Base-by-base conservation (phyloP, 2,888 invertebrate genomes). In the Carabus problematicus region DNA sequence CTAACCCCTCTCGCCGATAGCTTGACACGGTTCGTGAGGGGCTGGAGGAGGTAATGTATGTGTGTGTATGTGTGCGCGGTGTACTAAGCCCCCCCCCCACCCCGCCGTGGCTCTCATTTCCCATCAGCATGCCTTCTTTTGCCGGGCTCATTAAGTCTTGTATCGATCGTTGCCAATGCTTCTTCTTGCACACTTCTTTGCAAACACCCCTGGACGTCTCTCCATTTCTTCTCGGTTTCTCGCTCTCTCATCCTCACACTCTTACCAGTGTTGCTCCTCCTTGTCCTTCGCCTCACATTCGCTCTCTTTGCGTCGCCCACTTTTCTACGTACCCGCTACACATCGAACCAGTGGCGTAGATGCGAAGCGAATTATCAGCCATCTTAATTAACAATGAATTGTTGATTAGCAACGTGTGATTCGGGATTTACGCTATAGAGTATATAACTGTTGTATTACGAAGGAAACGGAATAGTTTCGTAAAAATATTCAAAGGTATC, bases 121-220 rank as follows among this genome's bases (percentile, higher is more conserved):
- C 75, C 74, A 73, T 75, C 74, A 74, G 74, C 72, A 55, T 62
- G 79, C 79, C 78, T 80, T 80, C 80, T 80, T 80, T 80, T 78
- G 79, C 79, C 75, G 77, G 78, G 79, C 78, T 79, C 79, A 78
- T 79, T 78, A 78, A 78, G 78, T 78, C 77, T 77, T 78, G 77
- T 79, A 79, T 79, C 79, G 79, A 79, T 78, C 79, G 77, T 75
- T 71, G 74, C 70, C 70, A 56, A 70, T 74, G 74, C 63, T 52
- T 74, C 76, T 74, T 78, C 79, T 78, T 75, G 74, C 70, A 72
- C 75, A 75, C 75, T 79, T 80, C 80, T 80, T 80, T 64, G 68
- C 68, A 68, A 68, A 68, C 68, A 68, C 68, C 68, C 66, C 68
- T 61, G 64, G 54, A 61, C 54, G 58, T 16, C 39, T 56, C 39